Base-by-base conservation (phyloP, 1,140 invertebrate species). In the Asobara japonica region DNA sequence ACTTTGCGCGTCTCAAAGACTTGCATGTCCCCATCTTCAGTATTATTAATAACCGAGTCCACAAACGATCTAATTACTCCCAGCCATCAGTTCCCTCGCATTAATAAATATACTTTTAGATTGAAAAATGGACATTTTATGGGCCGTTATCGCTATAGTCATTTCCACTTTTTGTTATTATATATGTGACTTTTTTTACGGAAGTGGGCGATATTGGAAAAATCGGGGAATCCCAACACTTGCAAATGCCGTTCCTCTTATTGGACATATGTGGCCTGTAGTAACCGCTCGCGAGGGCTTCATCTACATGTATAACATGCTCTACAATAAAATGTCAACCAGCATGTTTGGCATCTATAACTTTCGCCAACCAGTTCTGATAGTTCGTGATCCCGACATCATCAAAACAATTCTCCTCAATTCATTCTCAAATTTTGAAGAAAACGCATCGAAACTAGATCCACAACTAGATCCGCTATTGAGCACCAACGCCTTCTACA, bases 201-300 rank as follows among this genome's bases (percentile, higher is more conserved):
- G 22, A 5, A 56, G 48, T 5, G 78, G 77, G 56, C 75, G 77
- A 29, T 86, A 89, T 71, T 90, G 89, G 89, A 65, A 76, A 36
- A 76, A 83, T 0, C 78, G 77, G 67, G 83, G 84, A 6, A 83
- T 90, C 0, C 83, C 85, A 33, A 82, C 82, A 31, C 71, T 83
- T 0, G 78, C 75, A 4, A 75, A 74, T 61, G 61, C 67, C 0
- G 0, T 77, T 1, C 79, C 81, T 2, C 41, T 79, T 1, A 41
- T 84, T 5, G 84, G 84, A 10, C 81, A 85, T 30, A 25, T 80
- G 3, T 41, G 64, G 6, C 66, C 77, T 0, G n/a, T 81, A 6
- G 13, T 83, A 0, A 25, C 45, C 0, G 3, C 76, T 2, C 73
- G 48, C n/a, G 25, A 38, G 2, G 78, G 69, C 13, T 33, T 81